Conservation (phyloP, 1,140 invertebrate species). For the Drosophila nikananu region DNA sequence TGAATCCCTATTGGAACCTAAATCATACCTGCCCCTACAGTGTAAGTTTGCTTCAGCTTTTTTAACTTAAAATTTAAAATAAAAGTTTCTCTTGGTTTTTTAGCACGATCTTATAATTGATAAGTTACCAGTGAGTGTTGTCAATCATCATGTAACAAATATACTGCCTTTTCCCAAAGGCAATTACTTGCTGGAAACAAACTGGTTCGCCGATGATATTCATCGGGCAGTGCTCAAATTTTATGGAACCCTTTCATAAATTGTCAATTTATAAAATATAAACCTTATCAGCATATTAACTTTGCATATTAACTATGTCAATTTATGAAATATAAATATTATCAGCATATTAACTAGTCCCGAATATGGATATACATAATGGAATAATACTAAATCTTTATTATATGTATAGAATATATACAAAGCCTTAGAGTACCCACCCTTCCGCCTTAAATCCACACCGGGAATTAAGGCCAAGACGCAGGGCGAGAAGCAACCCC, state of each 20-base stretch:
- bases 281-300: too few relatives aligned
- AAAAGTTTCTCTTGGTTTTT: neutral
- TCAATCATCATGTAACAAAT: neutral
- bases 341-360: too few relatives aligned
- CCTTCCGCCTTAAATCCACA: slow-evolving; percentile 6
- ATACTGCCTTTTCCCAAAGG: slow-evolving; percentile 17
- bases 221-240: neutral
- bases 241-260: slow-evolving; percentile 14
- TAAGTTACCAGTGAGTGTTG: neutral
- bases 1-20: neutral
- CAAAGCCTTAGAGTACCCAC: neutral
- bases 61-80: neutral
- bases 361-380: too few relatives aligned
- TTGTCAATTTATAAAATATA: neutral
- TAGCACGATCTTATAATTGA: neutral
- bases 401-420: too few relatives aligned
- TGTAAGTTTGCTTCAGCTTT: slow-evolving; percentile 4
- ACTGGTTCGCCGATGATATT: slow-evolving; percentile 4
- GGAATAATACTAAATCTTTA: too few relatives aligned
- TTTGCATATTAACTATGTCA: too few relatives aligned
- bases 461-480: slow-evolving; percentile 11
- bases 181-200: neutral
- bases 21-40: slow-evolving; percentile 9
- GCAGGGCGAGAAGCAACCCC: slow-evolving; percentile 11
- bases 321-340: too few relatives aligned